These are phyloP conservation scores for Branchellion lobata DNA, from an alignment of 2,888 invertebrate species.

Conservation along the genomic window DNA sequence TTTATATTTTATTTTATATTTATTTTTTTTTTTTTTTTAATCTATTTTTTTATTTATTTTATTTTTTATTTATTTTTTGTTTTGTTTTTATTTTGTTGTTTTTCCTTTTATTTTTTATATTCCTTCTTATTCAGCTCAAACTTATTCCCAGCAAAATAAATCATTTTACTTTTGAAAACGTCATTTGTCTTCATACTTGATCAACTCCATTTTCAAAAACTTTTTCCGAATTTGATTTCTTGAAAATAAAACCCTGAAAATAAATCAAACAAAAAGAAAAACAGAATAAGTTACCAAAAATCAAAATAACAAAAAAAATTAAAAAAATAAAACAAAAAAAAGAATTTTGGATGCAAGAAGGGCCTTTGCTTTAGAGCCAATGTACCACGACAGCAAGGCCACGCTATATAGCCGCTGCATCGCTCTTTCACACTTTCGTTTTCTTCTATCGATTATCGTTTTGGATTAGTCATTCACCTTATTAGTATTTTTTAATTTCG, in stretches of 20 bases:
- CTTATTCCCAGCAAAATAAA: background rate
- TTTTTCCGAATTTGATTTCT: background rate
- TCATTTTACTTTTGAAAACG: background rate
- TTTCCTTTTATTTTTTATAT: background rate
- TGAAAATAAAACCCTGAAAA: too few relatives aligned
- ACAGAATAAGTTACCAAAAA: too few relatives aligned
- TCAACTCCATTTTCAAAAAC: background rate
- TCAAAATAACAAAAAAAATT: too few relatives aligned
- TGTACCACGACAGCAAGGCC: too few relatives aligned
- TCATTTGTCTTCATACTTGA: background rate
- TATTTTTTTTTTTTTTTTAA: background rate
- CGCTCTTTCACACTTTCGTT: too few relatives aligned
- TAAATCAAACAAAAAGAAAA: background rate
- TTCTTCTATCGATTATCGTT: too few relatives aligned
- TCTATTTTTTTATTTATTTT: background rate
- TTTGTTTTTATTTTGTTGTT: constrained; percentile 9
- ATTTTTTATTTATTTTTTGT: background rate
- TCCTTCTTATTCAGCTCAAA: background rate
- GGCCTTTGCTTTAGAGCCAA: too few relatives aligned
- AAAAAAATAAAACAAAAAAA: too few relatives aligned
- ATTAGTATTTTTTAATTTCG: too few relatives aligned
- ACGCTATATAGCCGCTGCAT: too few relatives aligned
- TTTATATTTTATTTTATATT: background rate
- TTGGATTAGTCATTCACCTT: too few relatives aligned
- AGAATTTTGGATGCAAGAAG: too few relatives aligned